A percentile compares a stretch with the other conserved stretches of the same genome.
phyloP scores from a whole-genome alignment of 2,113 vertebrate genomes.

The Phalacrocorax aristotelis region DNA sequence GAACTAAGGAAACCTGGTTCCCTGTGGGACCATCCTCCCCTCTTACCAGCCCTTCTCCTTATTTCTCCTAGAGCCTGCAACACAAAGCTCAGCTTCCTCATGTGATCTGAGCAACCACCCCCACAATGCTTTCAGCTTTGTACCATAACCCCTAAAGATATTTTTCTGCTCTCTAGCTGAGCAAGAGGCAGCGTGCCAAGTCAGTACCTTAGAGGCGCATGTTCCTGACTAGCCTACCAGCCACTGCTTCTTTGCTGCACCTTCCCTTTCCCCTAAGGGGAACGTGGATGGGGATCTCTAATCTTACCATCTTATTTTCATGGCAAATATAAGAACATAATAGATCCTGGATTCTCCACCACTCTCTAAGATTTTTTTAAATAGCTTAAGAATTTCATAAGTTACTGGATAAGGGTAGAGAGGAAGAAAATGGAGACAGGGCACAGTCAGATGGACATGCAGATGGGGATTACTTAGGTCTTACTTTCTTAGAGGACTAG shows the following conservation, averaged over 20 bases:
- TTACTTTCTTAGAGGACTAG: background rate
- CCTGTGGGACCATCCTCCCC: background rate
- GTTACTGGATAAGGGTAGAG: background rate
- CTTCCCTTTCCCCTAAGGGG: background rate
- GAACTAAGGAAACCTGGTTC: background rate
- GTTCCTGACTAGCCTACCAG: background rate
- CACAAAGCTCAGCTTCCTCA: background rate
- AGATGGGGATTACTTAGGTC: background rate
- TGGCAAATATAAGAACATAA: background rate
- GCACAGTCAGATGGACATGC: background rate
- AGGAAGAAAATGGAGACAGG: background rate
- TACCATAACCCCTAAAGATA: background rate
- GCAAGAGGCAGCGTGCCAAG: background rate
- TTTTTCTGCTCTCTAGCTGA: background rate
- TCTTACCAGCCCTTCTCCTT: background rate
- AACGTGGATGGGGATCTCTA: background rate
- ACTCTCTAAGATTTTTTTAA: background rate
- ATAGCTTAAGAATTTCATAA: background rate
- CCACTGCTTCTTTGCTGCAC: background rate
- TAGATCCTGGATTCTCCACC: background rate
- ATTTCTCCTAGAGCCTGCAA: background rate
- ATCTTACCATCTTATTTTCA: background rate
- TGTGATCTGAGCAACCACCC: background rate
- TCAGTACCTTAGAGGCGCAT: background rate
- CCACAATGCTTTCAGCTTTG: background rate